Percentiles rank a stretch among this genome's conserved stretches.
phyloP scores from a whole-genome alignment of 2,888 invertebrate species.

The Spicauda simplicius region DNA sequence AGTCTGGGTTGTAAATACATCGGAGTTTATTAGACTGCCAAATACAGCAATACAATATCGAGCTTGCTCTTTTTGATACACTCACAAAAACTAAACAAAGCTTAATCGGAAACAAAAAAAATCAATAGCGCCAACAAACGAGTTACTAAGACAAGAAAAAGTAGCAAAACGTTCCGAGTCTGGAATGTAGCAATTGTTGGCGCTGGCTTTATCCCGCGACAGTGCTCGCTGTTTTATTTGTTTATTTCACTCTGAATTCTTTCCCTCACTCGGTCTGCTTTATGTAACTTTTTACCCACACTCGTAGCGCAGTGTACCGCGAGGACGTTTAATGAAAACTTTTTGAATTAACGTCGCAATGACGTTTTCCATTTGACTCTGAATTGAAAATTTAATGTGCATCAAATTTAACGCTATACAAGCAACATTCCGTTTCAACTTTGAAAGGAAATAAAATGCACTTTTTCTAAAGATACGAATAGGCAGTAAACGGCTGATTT shows the following conservation, averaged over 20 bases:
- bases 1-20: no score
- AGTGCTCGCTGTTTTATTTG: slow-evolving; percentile 68
- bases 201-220: slow-evolving; percentile 68
- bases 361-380: slow-evolving; percentile 68
- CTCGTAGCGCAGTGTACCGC: slow-evolving; percentile 60
- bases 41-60: no score
- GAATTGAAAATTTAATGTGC: slow-evolving; percentile 71
- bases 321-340: slow-evolving; percentile 78
- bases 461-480: neutral
- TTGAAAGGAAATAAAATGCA: slow-evolving; percentile 21
- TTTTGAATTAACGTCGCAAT: slow-evolving; percentile 80
- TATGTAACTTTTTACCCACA: slow-evolving; percentile 67
- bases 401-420: slow-evolving; percentile 56
- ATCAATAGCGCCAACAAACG: neutral
- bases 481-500: no score
- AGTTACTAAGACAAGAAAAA: slow-evolving; percentile 21
- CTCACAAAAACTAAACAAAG: no score
- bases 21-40: no score
- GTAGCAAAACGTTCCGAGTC: slow-evolving; percentile 56
- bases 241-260: slow-evolving; percentile 68
- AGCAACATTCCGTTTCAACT: slow-evolving; percentile 44
- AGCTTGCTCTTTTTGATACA: no score
- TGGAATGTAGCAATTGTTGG: slow-evolving; percentile 79
- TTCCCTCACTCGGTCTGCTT: slow-evolving; percentile 68
- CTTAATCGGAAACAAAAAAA: neutral